Conservation (phyloP, 1,140 invertebrate genomes). For the Papilio polytes region DNA sequence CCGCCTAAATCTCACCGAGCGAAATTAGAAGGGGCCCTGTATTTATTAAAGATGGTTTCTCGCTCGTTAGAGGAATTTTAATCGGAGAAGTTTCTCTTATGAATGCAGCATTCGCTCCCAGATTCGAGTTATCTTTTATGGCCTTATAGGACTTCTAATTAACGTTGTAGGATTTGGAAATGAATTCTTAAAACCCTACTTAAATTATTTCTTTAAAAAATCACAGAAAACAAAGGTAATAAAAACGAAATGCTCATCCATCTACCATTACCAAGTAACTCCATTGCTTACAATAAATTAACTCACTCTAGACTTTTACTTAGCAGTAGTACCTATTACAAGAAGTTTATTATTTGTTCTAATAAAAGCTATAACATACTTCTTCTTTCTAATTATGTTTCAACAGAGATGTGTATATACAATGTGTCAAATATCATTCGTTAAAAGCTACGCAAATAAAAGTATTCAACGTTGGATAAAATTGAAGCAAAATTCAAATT, state of each 20-base stretch:
- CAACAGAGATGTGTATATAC: not conserved
- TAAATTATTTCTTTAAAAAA: constrained; percentile 47
- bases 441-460: not conserved
- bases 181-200: constrained; percentile 68
- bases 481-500: not conserved
- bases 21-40: constrained; percentile 79
- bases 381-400: not conserved
- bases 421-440: no score
- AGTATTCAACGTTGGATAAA: not conserved
- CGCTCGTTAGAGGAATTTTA: constrained; percentile 83
- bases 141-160: constrained; percentile 77
- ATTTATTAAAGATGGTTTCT: constrained; percentile 81
- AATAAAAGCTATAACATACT: not conserved
- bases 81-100: constrained; percentile 80
- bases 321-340: no score
- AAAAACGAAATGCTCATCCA: no score
- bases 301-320: no score
- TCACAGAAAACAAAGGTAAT: not conserved
- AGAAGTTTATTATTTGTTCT: not conserved
- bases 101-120: constrained; percentile 74
- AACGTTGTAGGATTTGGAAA: constrained; percentile 73
- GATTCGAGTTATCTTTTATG: constrained; percentile 81
- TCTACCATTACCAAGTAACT: no score
- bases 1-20: constrained; percentile 79
- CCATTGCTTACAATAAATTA: not conserved